These are phyloP conservation scores for Eugnorisma glareosa DNA, from an alignment of 2,888 invertebrate genomes.

Conservation along the genomic window DNA sequence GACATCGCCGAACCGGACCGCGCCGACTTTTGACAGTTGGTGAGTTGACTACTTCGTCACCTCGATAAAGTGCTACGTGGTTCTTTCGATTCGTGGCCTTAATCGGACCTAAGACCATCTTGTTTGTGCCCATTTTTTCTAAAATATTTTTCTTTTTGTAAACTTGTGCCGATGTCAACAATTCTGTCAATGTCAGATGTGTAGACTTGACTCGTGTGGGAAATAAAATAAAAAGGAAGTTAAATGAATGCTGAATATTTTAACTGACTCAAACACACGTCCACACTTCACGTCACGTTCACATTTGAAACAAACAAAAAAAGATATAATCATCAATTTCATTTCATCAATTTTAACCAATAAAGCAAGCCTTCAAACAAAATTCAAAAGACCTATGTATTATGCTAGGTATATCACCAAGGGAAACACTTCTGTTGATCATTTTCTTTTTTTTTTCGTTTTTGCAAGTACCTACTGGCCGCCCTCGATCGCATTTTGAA, in stretches of 20 bases:
- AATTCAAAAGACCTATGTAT: not conserved
- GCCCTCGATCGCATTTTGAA: slow-evolving; percentile 23
- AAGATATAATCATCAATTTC: too few relatives aligned
- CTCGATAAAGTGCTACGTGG: not conserved
- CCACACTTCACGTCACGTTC: too few relatives aligned
- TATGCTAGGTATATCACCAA: not conserved
- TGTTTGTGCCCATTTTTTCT: not conserved
- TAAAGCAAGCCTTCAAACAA: not conserved
- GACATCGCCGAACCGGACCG: slow-evolving; percentile 70
- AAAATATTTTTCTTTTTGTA: not conserved
- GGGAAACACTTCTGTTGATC: slow-evolving; percentile 29
- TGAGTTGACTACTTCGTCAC: slow-evolving; percentile 43
- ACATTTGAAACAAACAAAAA: not conserved
- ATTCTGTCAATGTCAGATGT: not conserved
- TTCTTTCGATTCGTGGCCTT: not conserved
- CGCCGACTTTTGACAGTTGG: slow-evolving; percentile 46
- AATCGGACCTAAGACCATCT: not conserved
- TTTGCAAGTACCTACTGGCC: slow-evolving; percentile 23
- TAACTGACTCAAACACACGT: too few relatives aligned
- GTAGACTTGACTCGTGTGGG: not conserved
- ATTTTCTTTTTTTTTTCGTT: too few relatives aligned
- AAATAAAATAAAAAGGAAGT: not conserved
- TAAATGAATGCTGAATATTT: not conserved
- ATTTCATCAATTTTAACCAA: not conserved
- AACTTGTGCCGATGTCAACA: not conserved